Evolutionary conservation across 1,140 invertebrate genomes (phyloP).

Genomic region (Pogonognathellus flavescens): DNA sequence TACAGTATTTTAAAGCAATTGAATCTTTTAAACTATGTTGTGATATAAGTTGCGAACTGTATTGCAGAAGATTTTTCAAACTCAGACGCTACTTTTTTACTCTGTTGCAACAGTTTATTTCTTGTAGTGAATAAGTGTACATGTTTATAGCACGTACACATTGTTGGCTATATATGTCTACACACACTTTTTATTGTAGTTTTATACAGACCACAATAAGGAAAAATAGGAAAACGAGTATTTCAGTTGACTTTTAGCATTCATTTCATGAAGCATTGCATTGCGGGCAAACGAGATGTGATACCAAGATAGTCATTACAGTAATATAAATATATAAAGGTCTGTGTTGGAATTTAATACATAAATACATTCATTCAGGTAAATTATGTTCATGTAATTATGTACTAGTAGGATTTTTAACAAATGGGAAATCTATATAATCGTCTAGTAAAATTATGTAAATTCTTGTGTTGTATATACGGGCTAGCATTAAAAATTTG

Average conservation of each 20-base stretch:
- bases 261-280: background rate
- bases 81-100: too few species aligned
- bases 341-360: background rate
- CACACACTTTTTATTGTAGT: background rate
- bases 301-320: constrained; percentile 1
- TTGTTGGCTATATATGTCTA: background rate
- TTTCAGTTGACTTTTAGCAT: constrained; percentile 28
- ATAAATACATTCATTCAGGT: background rate
- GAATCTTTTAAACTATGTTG: too few species aligned
- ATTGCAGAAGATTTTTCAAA: too few species aligned
- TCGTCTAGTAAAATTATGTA: too few species aligned
- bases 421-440: background rate
- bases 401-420: background rate
- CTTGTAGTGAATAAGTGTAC: background rate
- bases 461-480: too few species aligned
- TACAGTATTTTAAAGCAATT: too few species aligned
- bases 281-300: constrained; percentile 15
- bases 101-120: background rate
- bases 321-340: constrained; percentile 5
- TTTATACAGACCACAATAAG: background rate
- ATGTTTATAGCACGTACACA: background rate
- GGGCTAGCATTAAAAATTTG: too few species aligned
- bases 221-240: constrained; percentile 28
- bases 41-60: too few species aligned
- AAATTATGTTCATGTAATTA: background rate